Evolutionary conservation across 2,888 invertebrate genomes (phyloP).

Genomic region (Lochmaea crataegi): DNA sequence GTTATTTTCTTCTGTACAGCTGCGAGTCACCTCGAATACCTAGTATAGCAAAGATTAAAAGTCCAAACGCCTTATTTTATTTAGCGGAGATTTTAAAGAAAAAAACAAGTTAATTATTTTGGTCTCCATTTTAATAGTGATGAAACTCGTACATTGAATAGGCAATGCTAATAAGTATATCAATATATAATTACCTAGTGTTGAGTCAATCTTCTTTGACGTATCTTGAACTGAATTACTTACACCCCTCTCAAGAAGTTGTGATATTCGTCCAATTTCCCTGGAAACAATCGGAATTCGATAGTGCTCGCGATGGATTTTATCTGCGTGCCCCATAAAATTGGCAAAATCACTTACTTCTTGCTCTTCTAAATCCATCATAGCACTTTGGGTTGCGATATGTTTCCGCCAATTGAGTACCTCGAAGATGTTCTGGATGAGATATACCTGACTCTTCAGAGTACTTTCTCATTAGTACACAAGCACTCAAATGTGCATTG

Average conservation of each 20-base stretch:
- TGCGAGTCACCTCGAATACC: too few species aligned
- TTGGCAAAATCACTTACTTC: conserved; percentile 19
- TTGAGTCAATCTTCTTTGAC: neutral
- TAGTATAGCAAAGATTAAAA: too few species aligned
- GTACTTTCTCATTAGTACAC: conserved; percentile 44
- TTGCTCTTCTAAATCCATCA: conserved; percentile 13
- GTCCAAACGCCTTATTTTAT: too few species aligned
- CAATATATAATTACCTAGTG: neutral
- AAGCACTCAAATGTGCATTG: conserved; percentile 44
- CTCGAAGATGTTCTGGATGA: conserved; percentile 14
- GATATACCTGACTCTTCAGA: conserved; percentile 29
- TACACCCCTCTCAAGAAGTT: conserved; percentile 7
- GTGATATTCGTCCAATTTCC: conserved; percentile 18
- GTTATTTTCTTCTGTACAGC: too few species aligned
- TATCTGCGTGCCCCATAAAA: conserved; percentile 21
- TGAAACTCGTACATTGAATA: neutral
- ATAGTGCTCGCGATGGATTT: conserved; percentile 16
- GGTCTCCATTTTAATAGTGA: too few species aligned
- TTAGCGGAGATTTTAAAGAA: too few species aligned
- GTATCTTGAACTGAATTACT: neutral
- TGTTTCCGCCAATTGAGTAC: conserved; percentile 27
- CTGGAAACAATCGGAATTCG: conserved; percentile 15
- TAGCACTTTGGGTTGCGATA: conserved; percentile 19
- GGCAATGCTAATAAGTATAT: neutral
- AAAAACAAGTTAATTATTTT: too few species aligned